These are phyloP conservation scores for Trogon melanurus DNA, from an alignment of 2,113 vertebrate genomes.

Conservation along the genomic window DNA sequence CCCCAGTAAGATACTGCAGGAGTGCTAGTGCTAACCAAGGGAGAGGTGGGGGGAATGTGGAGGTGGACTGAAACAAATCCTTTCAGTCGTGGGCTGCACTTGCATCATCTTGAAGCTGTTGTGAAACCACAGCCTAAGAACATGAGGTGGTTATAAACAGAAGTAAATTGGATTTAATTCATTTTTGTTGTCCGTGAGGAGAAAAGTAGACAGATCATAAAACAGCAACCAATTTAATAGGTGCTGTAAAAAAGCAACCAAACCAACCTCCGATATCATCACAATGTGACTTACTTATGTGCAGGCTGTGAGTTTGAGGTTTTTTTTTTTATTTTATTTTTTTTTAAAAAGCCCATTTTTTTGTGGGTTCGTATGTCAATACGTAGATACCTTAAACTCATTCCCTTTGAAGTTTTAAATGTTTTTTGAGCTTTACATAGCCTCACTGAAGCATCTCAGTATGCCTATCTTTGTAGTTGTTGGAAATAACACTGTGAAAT, in stretches of 20 bases:
- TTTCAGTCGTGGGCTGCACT: neutral
- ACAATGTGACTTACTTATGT: neutral
- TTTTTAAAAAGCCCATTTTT: neutral
- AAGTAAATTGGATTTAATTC: neutral
- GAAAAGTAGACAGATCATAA: neutral
- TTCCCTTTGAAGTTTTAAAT: neutral
- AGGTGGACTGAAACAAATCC: neutral
- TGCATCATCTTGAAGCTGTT: neutral
- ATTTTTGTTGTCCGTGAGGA: neutral
- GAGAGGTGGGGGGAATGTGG: rapidly evolving
- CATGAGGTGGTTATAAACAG: neutral
- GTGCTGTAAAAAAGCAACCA: neutral
- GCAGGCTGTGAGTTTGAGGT: neutral
- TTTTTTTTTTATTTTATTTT: neutral
- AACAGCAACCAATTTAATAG: neutral
- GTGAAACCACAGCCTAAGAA: neutral
- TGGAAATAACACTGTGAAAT: neutral
- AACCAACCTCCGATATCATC: neutral
- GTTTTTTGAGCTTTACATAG: neutral
- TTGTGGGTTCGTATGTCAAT: neutral
- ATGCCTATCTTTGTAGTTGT: neutral
- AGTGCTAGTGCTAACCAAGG: neutral
- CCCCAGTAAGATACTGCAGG: neutral
- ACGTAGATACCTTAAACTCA: neutral
- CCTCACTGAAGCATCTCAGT: neutral